Conservation (phyloP, 2,113 vertebrate species). For the Nycticorax nycticorax region DNA sequence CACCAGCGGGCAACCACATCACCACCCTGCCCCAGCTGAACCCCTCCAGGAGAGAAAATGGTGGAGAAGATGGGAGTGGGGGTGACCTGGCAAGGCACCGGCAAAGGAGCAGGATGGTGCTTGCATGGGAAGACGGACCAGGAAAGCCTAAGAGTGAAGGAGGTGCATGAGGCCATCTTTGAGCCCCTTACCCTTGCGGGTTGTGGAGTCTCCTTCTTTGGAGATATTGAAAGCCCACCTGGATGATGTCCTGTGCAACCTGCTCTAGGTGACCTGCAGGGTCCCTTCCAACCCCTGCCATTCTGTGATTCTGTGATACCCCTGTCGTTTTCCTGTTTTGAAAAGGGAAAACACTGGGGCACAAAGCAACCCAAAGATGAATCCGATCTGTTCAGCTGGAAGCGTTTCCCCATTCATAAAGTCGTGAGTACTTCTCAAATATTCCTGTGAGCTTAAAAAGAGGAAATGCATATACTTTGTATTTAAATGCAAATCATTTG, state of each 20-base stretch:
- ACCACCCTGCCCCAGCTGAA: not conserved
- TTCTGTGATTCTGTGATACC: no score
- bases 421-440: conserved; percentile 6
- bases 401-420: not conserved
- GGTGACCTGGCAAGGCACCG: not conserved
- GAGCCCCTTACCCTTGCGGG: not conserved
- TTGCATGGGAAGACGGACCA: not conserved
- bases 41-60: not conserved
- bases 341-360: not conserved
- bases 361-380: not conserved
- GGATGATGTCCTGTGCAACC: no score
- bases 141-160: not conserved
- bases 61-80: not conserved
- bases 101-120: not conserved
- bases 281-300: no score
- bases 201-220: no score
- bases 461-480: conserved; percentile 62
- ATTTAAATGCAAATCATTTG: no score
- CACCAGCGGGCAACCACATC: not conserved
- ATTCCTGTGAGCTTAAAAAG: conserved; percentile 24
- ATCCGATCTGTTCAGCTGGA: not conserved
- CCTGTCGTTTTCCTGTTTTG: not conserved
- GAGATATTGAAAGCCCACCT: no score
- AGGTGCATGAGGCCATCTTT: not conserved
- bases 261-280: no score